Conservation (phyloP, 2,797 vertebrate species). For the Amazona finschi region DNA sequence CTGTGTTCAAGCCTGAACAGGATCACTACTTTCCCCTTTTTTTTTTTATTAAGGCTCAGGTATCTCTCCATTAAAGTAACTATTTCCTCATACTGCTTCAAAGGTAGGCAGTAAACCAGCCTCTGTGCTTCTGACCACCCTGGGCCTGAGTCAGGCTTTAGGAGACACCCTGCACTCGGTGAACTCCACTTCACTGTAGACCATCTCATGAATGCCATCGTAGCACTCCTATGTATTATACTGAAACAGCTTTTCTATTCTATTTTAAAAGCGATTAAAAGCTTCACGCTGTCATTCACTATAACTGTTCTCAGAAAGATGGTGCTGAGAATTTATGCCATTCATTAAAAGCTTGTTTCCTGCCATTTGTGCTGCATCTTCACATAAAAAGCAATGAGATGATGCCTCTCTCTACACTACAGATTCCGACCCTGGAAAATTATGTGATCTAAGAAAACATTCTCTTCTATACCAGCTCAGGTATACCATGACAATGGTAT, state of each 20-base stretch:
- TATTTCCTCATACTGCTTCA: rapidly evolving
- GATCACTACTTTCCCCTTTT: neutral
- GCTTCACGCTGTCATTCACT: neutral
- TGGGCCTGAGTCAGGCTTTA: neutral
- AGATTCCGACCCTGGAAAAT: neutral
- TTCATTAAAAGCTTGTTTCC: conserved; percentile 1
- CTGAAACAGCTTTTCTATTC: neutral
- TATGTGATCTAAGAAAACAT: neutral
- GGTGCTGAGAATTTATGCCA: neutral
- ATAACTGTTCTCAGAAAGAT: neutral
- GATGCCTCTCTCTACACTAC: neutral
- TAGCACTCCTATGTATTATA: neutral
- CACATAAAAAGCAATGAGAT: neutral
- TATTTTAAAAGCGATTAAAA: conserved; percentile 2
- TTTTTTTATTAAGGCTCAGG: neutral
- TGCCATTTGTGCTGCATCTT: neutral
- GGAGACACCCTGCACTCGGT: rapidly evolving
- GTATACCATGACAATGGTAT: neutral
- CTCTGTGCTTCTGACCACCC: rapidly evolving
- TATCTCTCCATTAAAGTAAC: neutral
- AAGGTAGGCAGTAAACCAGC: neutral
- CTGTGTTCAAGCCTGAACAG: neutral
- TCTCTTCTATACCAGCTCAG: neutral
- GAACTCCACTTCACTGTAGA: neutral
- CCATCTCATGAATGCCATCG: rapidly evolving